Percentiles rank a stretch among this genome's conserved stretches.
These are phyloP conservation scores for Psilopsiagon aurifrons DNA, from an alignment of 2,113 vertebrate species.

Conservation along the genomic window DNA sequence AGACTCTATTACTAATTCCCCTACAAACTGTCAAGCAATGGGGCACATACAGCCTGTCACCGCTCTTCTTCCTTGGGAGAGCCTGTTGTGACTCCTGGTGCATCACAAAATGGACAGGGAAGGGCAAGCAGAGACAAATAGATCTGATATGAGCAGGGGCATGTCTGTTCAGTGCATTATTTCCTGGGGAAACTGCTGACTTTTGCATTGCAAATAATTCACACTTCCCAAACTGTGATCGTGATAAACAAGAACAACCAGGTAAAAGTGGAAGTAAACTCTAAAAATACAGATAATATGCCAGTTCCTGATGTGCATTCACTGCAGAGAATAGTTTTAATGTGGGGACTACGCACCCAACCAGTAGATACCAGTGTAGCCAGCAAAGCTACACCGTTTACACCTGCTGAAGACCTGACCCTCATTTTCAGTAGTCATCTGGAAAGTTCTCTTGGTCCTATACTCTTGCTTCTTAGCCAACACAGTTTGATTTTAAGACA, in stretches of 20 bases:
- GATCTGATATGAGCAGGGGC: rapidly evolving
- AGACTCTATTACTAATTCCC: neutral
- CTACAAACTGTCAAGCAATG: neutral
- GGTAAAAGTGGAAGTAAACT: neutral
- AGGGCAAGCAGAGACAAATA: neutral
- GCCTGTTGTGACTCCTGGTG: neutral
- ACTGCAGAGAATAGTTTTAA: neutral
- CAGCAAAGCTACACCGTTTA: neutral
- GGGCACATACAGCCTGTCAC: neutral
- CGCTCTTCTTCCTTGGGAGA: neutral
- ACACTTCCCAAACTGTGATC: neutral
- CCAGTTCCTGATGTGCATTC: neutral
- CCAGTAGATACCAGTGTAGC: neutral
- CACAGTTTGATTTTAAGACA: neutral
- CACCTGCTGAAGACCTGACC: neutral
- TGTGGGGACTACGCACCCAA: neutral
- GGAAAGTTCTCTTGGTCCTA: neutral
- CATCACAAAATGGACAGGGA: neutral
- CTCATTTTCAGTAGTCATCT: neutral
- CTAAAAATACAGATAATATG: rapidly evolving
- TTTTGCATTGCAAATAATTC: neutral
- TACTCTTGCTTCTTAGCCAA: rapidly evolving
- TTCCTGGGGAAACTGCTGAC: neutral
- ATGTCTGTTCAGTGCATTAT: neutral
- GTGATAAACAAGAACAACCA: neutral